Base-by-base conservation (phyloP, 2,888 invertebrate genomes). In the Platycnemis pennipes region DNA sequence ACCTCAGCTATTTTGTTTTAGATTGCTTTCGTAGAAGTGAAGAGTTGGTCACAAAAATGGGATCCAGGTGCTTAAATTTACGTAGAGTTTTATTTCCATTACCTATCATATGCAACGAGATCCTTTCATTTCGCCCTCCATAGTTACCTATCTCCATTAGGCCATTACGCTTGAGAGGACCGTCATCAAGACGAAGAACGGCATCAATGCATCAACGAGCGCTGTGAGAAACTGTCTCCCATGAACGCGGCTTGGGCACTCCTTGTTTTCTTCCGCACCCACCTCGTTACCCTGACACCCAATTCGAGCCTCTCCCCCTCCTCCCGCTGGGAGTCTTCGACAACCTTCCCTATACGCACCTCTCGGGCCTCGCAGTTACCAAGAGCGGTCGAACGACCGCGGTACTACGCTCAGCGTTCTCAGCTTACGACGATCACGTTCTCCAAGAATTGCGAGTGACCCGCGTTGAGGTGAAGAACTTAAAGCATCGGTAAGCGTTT, bases 271-370 rank as follows among this genome's bases (percentile, higher is more conserved):
- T 77, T 37, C 77, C 77, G 31, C 77, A 5, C 37, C 31, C 69
- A 77, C n/a, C 77, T 77, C 37, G 13, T 77, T 77, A 77, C 77
- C 77, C 77, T 77, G 77, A 77, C 8, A 63, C 63, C 26, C 63
- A 63, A 37, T 8, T 77, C 31, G 31, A 13, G 37, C 37, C 77
- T 11, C 77, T 77, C 77, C 37, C 37, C 8, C 77, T 1, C 8
- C 7, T 37, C n/a, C 37, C 16, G 31, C 77, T 77, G 22, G 2
- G 63, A 63, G n/a, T n/a, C 63, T 63, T 26, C 4, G 77, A 16
- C 77, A 37, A 77, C 26, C 77, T 77, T 77, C 77, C 77, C 31
- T 63, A 63, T 63, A 26, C 26, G 63, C 63, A 63, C 63, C 22
- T 63, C 26, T n/a, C 63, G 26, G 77, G 77, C 37, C 31, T 2